Evolutionary conservation across 2,797 vertebrate species (phyloP), one percentile per base, ranked within the genome.

Genomic region (Macrochelys suwanniensis): DNA sequence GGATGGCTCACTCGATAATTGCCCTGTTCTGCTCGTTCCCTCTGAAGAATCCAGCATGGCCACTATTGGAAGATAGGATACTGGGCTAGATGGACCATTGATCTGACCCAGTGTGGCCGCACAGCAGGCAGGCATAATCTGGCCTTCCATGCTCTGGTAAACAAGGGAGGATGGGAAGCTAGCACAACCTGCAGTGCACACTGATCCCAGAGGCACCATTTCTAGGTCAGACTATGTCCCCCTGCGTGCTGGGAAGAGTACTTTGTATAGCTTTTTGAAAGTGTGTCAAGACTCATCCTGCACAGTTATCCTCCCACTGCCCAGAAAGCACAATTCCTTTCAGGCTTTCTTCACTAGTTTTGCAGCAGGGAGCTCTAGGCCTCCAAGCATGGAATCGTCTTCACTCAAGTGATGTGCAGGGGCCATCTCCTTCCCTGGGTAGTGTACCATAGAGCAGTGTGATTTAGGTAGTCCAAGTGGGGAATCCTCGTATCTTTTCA

Each of bases 121-220:
- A 68, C 33, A 68, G 7, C 16, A 10, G 65, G n/a, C 65, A 68
- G 65, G 61, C 61, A 31, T 65, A 65, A 65, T 65, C 61, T n/a
- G 61, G 17, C 19, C 9, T 19, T 37, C 33, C 33, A 37, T 21
- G 17, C 0, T 49, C 33, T 1, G 0, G 2, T 84, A 57, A 3
- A 28, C 79, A 28, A 86, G 2, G 37, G 79, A 90, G 26, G 91
- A 76, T 82, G 8, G 25, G 71, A 57, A 71, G 28, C 53, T 21
- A 80, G 15, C 77, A 3, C 65, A 61, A 87, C 49, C 68, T 84
- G 37, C 53, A 57, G 5, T 56, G 59, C 31, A 57, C 42, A 56
- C 16, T 56, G 65, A 68, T 17, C 65, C n/a, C 65, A 68, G 65
- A 68, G 17, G 65, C 15, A 9, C n/a, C 15, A 37, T 21, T 68